These are phyloP conservation scores for Silurus meridionalis DNA, from an alignment of 2,113 vertebrate species.

Conservation along the genomic window DNA sequence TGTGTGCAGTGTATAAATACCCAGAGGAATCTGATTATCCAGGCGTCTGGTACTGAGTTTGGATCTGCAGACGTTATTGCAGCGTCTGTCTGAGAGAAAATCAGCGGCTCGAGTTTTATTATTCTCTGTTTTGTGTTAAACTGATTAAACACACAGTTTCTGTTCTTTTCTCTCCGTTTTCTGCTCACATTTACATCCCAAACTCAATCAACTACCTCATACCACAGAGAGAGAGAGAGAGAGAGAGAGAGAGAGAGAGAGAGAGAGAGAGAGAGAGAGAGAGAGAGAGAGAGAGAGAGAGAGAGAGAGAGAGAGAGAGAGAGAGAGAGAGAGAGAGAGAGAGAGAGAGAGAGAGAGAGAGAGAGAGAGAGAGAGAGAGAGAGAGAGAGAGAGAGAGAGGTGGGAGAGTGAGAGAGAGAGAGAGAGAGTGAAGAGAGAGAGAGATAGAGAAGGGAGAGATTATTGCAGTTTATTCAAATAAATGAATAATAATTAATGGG, in stretches of 20 bases:
- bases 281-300: background rate
- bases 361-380: too few species aligned
- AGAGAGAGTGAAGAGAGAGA: too few species aligned
- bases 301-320: background rate
- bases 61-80: background rate
- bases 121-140: background rate
- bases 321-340: background rate
- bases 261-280: background rate
- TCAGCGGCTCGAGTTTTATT: background rate
- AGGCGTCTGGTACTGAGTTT: background rate
- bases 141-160: conserved; percentile 1
- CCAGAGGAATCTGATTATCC: background rate
- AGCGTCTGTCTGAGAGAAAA: background rate
- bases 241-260: background rate
- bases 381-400: too few species aligned
- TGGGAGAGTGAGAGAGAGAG: too few species aligned
- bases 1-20: conserved; percentile 6
- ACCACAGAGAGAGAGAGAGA: background rate
- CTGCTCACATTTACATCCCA: background rate
- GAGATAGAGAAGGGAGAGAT: too few species aligned
- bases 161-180: background rate
- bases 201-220: background rate
- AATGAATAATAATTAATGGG: too few species aligned
- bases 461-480: too few species aligned
- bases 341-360: too few species aligned